Conservation (phyloP, 2,113 vertebrate genomes). For the Gymnorhina tibicen region DNA sequence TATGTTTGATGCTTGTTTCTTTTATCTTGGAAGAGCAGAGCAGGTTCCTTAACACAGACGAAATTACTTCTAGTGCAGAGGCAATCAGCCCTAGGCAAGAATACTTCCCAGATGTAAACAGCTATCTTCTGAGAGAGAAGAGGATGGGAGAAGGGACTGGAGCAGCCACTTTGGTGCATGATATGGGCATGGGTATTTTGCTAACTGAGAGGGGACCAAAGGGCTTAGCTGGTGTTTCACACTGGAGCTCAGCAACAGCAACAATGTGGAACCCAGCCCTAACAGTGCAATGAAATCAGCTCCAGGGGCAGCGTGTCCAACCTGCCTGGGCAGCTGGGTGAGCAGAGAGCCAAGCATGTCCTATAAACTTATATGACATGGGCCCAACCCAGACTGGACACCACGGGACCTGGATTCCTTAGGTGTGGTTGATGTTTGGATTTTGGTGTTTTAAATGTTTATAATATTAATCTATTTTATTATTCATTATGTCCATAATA, state of each 20-base stretch:
- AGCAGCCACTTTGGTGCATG: neutral
- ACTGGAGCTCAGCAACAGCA: fast-evolving
- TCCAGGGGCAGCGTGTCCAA: neutral
- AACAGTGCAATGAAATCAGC: neutral
- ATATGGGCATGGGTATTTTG: fast-evolving
- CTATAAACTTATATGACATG: neutral
- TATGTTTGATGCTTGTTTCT: neutral
- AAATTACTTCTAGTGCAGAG: neutral
- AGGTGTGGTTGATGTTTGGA: neutral
- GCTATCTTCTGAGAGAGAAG: neutral
- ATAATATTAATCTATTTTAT: neutral
- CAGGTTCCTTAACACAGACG: neutral
- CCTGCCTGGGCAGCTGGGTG: neutral
- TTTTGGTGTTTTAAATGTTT: neutral
- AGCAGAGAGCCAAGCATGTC: neutral
- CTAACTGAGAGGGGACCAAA: neutral
- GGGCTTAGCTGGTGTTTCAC: neutral
- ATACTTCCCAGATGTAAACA: neutral
- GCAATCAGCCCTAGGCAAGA: neutral
- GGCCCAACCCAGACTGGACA: neutral
- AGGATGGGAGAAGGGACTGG: neutral
- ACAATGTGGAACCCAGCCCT: neutral
- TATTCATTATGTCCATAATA: neutral
- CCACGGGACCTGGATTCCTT: neutral
- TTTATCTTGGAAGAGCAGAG: neutral